These are phyloP conservation scores for Pterocles gutturalis DNA, from an alignment of 2,113 vertebrate species.

Conservation along the genomic window DNA sequence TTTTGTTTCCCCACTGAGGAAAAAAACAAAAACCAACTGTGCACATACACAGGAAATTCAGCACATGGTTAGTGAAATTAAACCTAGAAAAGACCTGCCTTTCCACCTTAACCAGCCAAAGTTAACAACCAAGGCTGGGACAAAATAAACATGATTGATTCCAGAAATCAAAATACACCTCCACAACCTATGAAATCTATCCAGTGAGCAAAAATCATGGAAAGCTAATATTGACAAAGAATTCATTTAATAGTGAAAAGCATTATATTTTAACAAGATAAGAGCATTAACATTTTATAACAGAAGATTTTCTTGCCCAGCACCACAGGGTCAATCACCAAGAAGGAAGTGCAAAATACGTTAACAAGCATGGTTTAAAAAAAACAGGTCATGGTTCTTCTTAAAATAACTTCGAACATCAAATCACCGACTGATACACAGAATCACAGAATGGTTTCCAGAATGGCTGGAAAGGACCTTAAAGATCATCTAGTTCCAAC, in stretches of 20 bases:
- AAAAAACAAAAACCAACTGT: not conserved
- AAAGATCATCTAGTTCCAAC: too few species aligned
- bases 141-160: not conserved
- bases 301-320: not conserved
- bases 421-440: too few species aligned
- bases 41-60: not conserved
- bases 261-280: not conserved
- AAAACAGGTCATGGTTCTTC: fast-evolving
- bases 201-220: not conserved
- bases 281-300: not conserved
- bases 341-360: not conserved
- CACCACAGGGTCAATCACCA: not conserved
- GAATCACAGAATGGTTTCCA: too few species aligned
- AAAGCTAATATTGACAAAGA: not conserved
- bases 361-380: not conserved
- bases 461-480: too few species aligned
- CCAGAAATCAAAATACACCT: not conserved
- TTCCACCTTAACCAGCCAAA: not conserved
- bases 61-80: not conserved
- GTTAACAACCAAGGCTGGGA: not conserved
- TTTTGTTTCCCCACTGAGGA: not conserved
- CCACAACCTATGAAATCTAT: not conserved
- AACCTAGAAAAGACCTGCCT: not conserved
- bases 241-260: not conserved
- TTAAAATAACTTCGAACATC: not conserved